Conservation (phyloP, 1,140 invertebrate genomes). For the Neuroterus valhalla region DNA sequence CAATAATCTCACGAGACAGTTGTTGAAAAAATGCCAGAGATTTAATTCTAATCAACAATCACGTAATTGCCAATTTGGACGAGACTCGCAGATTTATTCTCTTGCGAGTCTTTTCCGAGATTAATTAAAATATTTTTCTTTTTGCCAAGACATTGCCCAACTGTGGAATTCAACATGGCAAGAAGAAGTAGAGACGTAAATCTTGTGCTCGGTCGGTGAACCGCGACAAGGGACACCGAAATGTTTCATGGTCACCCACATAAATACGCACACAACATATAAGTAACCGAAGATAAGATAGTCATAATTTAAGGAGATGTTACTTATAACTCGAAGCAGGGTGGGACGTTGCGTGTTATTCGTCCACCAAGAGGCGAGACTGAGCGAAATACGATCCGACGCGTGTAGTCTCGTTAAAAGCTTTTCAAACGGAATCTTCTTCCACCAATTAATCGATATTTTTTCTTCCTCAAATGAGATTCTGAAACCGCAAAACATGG, state of each 20-base stretch:
- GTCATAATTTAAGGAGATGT: conserved; percentile 61
- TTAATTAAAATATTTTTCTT: conserved; percentile 29
- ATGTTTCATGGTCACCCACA: conserved; percentile 59
- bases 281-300: conserved; percentile 62
- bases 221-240: conserved; percentile 58
- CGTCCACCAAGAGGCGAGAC: conserved; percentile 49
- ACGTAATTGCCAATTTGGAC: conserved; percentile 19
- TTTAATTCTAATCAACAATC: no score
- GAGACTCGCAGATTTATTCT: not conserved
- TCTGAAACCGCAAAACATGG: no score
- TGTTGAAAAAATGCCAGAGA: no score
- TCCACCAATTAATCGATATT: conserved; percentile 55
- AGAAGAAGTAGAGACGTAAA: conserved; percentile 39
- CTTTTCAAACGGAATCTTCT: conserved; percentile 58
- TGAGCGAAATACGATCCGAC: conserved; percentile 55
- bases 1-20: no score
- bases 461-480: conserved; percentile 49
- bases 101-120: conserved; percentile 17
- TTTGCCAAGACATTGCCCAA: conserved; percentile 9
- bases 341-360: conserved; percentile 51
- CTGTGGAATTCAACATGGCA: conserved; percentile 20
- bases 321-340: conserved; percentile 54
- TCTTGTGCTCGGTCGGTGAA: conserved; percentile 53
- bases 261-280: conserved; percentile 57
- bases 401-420: conserved; percentile 58